Conservation (phyloP, 1,140 invertebrate species). For the Hylaeus volcanicus region DNA sequence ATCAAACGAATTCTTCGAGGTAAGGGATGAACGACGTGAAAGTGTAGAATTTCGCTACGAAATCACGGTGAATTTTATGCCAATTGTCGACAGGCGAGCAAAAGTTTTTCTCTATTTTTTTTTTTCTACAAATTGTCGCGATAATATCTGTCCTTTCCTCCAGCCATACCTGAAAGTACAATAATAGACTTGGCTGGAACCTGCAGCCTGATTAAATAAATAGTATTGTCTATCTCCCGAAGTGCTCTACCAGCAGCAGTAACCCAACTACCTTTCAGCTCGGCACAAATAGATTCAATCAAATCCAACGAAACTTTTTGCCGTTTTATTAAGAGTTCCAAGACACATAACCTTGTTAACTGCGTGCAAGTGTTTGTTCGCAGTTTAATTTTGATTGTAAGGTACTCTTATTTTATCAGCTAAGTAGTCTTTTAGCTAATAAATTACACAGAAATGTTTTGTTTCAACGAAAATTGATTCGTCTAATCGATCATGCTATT, state of each 20-base stretch:
- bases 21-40: slow-evolving; percentile 19
- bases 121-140: slow-evolving; percentile 14
- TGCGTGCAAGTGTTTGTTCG: background rate
- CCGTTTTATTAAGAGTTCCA: slow-evolving; percentile 2
- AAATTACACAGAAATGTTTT: background rate
- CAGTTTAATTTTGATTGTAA: slow-evolving; percentile 8
- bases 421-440: background rate
- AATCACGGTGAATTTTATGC: background rate
- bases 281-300: slow-evolving; percentile 30
- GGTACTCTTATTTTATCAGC: background rate
- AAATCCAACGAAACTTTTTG: slow-evolving; percentile 16
- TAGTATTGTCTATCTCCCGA: slow-evolving; percentile 77
- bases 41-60: background rate
- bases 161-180: slow-evolving; percentile 77
- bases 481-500: background rate
- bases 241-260: slow-evolving; percentile 52
- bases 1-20: slow-evolving; percentile 41
- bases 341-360: slow-evolving; percentile 50
- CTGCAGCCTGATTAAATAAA: slow-evolving; percentile 81
- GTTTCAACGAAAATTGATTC: background rate
- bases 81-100: background rate
- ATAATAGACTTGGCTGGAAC: slow-evolving; percentile 82
- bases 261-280: slow-evolving; percentile 32
- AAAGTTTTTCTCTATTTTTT: background rate
- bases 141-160: slow-evolving; percentile 69